Base-by-base conservation (phyloP, 2,888 invertebrate genomes). In the Hirtodrosophila duncani region DNA sequence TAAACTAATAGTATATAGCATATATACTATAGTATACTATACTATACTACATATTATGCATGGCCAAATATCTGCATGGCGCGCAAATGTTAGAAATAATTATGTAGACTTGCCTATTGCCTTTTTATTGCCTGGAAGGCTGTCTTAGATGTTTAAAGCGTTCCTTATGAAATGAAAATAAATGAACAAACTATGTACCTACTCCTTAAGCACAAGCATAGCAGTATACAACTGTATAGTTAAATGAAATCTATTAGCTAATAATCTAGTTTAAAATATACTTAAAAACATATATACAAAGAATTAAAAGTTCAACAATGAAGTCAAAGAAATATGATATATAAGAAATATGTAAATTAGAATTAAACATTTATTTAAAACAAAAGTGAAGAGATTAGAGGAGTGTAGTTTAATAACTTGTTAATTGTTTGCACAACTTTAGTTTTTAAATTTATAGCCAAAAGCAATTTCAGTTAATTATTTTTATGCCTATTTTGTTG, bases 31-130 rank as follows among this genome's bases (percentile, higher is more conserved):
- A n/a, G n/a, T n/a, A n/a, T n/a, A n/a, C n/a, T n/a, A n/a, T n/a
- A n/a, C n/a, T n/a, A n/a, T n/a, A n/a, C n/a, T n/a, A n/a, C n/a
- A n/a, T n/a, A n/a, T n/a, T n/a, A n/a, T n/a, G n/a, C n/a, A n/a
- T n/a, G n/a, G n/a, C n/a, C n/a, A n/a, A n/a, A n/a, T n/a, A n/a
- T n/a, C n/a, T n/a, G n/a, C n/a, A n/a, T n/a, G n/a, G n/a, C n/a
- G n/a, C n/a, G n/a, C n/a, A n/a, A n/a, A n/a, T n/a, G n/a, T n/a
- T n/a, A n/a, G n/a, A n/a, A n/a, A 48, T 17, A 8, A 8, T 11
- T 34, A 38, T 14, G 30, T 16, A 4, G 9, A 8, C 16, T 81
- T 81, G 82, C 80, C 70, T 80, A 80, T 79, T 78, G 82, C 81
- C 82, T 78, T 83, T 72, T 39, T 63, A 75, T 56, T 55, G 46